phyloP scores from a whole-genome alignment of 2,888 invertebrate genomes.

The Drosophila prolongata region DNA sequence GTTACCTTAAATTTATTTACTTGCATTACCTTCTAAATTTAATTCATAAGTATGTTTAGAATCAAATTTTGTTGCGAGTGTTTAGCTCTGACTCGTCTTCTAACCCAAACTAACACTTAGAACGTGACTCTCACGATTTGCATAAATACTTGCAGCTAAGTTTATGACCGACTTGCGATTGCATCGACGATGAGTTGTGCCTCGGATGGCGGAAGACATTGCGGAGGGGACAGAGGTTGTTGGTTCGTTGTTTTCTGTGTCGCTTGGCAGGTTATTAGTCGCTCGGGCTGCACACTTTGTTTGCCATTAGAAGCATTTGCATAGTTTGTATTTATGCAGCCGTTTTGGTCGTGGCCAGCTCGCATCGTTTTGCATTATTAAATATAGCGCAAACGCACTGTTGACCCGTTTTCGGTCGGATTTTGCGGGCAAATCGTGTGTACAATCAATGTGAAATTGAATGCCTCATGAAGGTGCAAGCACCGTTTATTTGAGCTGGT shows the following conservation, averaged over 20 bases:
- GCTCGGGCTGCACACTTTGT: slow-evolving; percentile 56
- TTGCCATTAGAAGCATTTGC: slow-evolving; percentile 68
- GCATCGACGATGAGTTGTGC: slow-evolving; percentile 36
- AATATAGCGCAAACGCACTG: slow-evolving; percentile 63
- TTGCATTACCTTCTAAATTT: no score
- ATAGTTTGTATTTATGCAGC: slow-evolving; percentile 58
- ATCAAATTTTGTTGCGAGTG: slow-evolving; percentile 1
- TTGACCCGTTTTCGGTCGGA: slow-evolving; percentile 56
- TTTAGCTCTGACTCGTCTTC: neutral
- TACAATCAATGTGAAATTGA: slow-evolving; percentile 35
- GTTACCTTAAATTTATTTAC: no score
- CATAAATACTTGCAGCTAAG: slow-evolving; percentile 64
- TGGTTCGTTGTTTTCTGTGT: slow-evolving; percentile 41
- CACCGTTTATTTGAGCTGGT: slow-evolving; percentile 31
- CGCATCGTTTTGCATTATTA: slow-evolving; percentile 65
- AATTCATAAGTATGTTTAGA: no score
- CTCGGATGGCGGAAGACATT: neutral
- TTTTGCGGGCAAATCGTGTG: slow-evolving; percentile 7
- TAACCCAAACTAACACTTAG: slow-evolving; percentile 1
- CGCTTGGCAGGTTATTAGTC: slow-evolving; percentile 57
- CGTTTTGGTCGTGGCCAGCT: slow-evolving; percentile 37
- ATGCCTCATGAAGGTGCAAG: slow-evolving; percentile 37
- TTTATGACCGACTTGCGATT: slow-evolving; percentile 67
- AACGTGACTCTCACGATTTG: slow-evolving; percentile 44
- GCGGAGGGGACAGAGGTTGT: neutral